phyloP scores from a whole-genome alignment of 1,140 invertebrate species.

The Lucilia cuprina region DNA sequence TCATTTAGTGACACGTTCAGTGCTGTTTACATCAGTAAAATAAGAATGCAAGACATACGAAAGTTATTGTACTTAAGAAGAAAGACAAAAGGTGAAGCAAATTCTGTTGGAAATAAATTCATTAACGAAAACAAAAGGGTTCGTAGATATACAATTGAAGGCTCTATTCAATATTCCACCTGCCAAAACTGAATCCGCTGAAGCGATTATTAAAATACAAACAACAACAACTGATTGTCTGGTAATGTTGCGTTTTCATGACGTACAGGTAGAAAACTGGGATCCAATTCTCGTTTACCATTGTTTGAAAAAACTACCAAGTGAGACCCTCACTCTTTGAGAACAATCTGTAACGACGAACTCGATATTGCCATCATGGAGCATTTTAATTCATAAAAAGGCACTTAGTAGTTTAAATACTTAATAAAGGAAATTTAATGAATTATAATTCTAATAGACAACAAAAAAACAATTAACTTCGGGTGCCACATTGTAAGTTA shows the following conservation, averaged over 20 bases:
- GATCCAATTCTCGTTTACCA: neutral
- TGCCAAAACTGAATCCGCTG: too few species aligned
- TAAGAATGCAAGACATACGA: neutral
- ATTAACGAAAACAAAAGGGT: neutral
- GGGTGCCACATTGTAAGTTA: neutral
- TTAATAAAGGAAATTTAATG: neutral
- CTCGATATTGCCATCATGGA: too few species aligned
- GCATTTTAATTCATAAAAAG: neutral
- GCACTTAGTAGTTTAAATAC: neutral
- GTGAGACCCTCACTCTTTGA: neutral
- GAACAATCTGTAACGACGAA: neutral
- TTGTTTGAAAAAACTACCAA: neutral
- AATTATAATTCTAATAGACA: neutral
- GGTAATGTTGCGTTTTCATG: neutral
- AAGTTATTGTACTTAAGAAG: neutral
- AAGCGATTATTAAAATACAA: too few species aligned
- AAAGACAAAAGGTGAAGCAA: neutral
- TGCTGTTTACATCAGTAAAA: too few species aligned
- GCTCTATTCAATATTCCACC: too few species aligned
- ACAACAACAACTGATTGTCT: neutral
- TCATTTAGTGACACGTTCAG: neutral
- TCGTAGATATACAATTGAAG: neutral
- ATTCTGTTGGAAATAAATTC: neutral
- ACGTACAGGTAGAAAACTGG: neutral
- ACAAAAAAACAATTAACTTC: neutral